Evolutionary conservation across 2,888 invertebrate genomes (phyloP), one percentile per base, ranked within the genome.

Genomic region (Pollenia angustigena): DNA sequence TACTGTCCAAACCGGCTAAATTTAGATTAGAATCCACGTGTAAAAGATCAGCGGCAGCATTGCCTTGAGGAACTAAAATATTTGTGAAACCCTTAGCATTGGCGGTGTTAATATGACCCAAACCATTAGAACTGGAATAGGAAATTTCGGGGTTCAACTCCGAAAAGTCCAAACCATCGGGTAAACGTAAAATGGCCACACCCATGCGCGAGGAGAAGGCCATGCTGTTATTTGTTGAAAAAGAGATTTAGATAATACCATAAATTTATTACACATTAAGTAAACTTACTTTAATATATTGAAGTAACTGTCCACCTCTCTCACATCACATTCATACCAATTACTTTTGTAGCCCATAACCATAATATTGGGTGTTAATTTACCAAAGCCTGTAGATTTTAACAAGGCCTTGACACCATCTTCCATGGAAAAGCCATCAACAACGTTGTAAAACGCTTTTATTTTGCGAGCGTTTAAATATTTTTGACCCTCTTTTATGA

Each of bases 301-400:
- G 93, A 99, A 98, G 94, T 99, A 99, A 4, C 97, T 96, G n/a
- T 96, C 95, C 9, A 99, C 95, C 87, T 97, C 97, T 14, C 95
- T 94, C 0, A 95, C 94, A 42, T 95, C 95, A 84, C 97, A 97
- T 0, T 94, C 95, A 76, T 94, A 94, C 99, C 99, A 99, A 92
- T 99, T 96, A 11, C 95, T 95, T 93, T 99, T 99, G 94, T 97
- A 99, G 3, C 99, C 99, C 95, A 99, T 96, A 90, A 99, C 95
- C 66, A 99, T 94, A 82, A 99, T 97, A 92, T 99, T 99, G 14
- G 99, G 99, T 66, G 96, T 95, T 86, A 99, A 94, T 92, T 98
- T 97, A 9, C 99, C 99, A 72, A 99, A 96, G 2, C 99, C 99
- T 0, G 96, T 94, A 1, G 97, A 95, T 94, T 98, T 98, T 93